phyloP scores from a whole-genome alignment of 2,113 vertebrate genomes.

The Tupaia chinensis region DNA sequence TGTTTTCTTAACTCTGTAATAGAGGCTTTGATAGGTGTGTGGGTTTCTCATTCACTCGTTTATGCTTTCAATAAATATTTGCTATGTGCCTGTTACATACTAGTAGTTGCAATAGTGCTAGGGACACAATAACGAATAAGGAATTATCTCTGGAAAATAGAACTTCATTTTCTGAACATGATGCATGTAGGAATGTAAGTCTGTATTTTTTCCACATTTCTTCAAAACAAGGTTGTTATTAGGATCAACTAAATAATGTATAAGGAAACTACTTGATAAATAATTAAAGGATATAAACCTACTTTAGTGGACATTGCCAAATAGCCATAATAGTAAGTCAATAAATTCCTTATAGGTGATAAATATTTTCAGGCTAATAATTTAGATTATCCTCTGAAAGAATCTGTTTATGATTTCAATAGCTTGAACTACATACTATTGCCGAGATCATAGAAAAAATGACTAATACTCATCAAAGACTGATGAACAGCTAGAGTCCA shows the following conservation, averaged over 20 bases:
- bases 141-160: neutral
- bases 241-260: constrained; percentile 32
- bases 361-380: neutral
- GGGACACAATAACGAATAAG: constrained; percentile 41
- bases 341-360: constrained; percentile 42
- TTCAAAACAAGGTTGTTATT: constrained; percentile 38
- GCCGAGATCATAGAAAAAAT: constrained; percentile 51
- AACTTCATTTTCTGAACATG: constrained; percentile 45
- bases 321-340: constrained; percentile 47
- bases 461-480: constrained; percentile 27
- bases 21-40: constrained; percentile 25
- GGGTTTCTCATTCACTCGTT: constrained; percentile 35
- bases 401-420: constrained; percentile 41
- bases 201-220: constrained; percentile 36
- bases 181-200: neutral
- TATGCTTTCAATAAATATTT: constrained; percentile 50
- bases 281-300: constrained; percentile 35
- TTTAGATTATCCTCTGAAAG: constrained; percentile 49
- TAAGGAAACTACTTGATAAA: constrained; percentile 32
- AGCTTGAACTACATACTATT: constrained; percentile 31
- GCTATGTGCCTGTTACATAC: neutral
- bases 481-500: constrained; percentile 23
- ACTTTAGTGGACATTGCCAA: constrained; percentile 28
- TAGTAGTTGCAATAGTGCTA: neutral
- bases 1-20: constrained; percentile 40